Percentiles rank a stretch among this genome's conserved stretches.
phyloP scores from a whole-genome alignment of 2,113 vertebrate genomes.

The Cyprinus carpio region DNA sequence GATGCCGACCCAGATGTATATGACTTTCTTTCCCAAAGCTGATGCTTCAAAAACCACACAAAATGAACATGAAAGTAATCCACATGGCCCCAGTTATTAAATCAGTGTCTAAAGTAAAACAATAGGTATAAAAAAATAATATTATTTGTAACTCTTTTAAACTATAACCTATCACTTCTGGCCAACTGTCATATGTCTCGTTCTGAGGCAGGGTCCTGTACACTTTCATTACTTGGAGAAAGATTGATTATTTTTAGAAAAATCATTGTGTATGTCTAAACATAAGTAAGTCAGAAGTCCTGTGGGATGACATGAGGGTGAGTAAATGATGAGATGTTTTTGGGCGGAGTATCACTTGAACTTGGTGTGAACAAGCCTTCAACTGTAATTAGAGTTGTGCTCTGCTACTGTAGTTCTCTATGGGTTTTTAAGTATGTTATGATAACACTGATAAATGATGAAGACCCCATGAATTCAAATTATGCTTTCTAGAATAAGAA shows the following conservation, averaged over 20 bases:
- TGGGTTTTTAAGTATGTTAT: background rate
- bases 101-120: background rate
- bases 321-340: background rate
- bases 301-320: background rate
- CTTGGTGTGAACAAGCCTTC: slow-evolving; percentile 32
- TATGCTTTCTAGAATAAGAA: background rate
- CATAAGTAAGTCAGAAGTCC: background rate
- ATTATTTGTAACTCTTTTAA: background rate
- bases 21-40: background rate
- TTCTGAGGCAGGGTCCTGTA: background rate
- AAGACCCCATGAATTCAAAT: slow-evolving; percentile 29
- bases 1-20: no score
- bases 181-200: background rate
- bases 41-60: background rate
- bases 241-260: background rate
- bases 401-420: background rate
- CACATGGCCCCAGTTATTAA: background rate
- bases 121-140: background rate
- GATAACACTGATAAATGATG: background rate
- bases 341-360: background rate
- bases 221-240: background rate
- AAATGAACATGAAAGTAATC: background rate
- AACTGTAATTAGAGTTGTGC: background rate
- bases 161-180: background rate
- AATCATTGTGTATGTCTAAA: background rate